phyloP scores from a whole-genome alignment of 2,888 invertebrate genomes.

The Oeneis ivallda region DNA sequence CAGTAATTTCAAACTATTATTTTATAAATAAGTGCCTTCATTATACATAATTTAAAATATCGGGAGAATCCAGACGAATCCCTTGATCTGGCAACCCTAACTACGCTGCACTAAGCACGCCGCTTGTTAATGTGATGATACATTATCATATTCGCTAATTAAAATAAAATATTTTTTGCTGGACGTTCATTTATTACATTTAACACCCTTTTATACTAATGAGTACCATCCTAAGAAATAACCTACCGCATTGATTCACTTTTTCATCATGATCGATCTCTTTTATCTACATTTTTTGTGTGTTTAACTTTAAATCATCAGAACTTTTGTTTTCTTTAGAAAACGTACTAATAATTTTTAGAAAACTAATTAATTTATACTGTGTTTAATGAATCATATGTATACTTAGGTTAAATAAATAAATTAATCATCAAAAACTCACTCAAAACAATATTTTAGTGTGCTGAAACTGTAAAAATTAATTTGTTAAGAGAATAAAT shows the following conservation, averaged over 20 bases:
- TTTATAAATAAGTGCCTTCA: too few species aligned
- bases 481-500: too few species aligned
- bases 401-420: too few species aligned
- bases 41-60: too few species aligned
- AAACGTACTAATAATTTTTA: not conserved
- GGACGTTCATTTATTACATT: not conserved
- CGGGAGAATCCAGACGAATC: too few species aligned
- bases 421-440: too few species aligned
- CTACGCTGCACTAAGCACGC: conserved; percentile 38
- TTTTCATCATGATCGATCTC: not conserved
- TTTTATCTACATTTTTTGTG: not conserved
- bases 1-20: too few species aligned
- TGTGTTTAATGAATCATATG: too few species aligned
- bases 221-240: conserved; percentile 4
- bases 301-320: not conserved
- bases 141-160: conserved; percentile 27
- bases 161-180: conserved; percentile 15
- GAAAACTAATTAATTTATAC: too few species aligned
- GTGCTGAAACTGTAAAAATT: too few species aligned
- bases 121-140: conserved; percentile 13
- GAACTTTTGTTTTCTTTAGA: not conserved
- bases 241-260: not conserved
- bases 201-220: not conserved
- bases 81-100: not conserved
- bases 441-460: too few species aligned